Evolutionary conservation across 1,140 invertebrate genomes (phyloP), one percentile per base, ranked within the genome.

Genomic region (Aphaenogaster ashmeadi): DNA sequence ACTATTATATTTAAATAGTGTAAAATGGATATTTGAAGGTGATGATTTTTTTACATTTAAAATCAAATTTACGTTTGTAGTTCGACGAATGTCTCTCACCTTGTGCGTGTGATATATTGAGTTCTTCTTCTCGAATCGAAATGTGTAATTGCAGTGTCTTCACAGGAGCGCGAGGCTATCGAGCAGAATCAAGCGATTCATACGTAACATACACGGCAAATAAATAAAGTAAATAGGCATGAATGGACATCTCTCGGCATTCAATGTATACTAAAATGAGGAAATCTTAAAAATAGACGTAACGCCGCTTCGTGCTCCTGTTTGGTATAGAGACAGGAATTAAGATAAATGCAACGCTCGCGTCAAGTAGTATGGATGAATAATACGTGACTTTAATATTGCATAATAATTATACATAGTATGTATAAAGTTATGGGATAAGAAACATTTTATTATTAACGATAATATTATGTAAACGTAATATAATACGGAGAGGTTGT

Each of bases 1-100:
- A 95, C 92, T 95, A 95, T 95, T 95, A 93, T 95, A 95, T 95
- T 95, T 95, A 95, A 95, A 95, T 95, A 95, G 94, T 95, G 95
- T 95, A 95, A 95, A 95, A 95, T 95, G 95, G 91, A 95, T 94
- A 94, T 94, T 93, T 94, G 93, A 95, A 94, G 93, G 93, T 94
- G 94, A 95, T 93, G 91, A 92, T 94, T 93, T 93, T 94, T 93
- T 94, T 95, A 93, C 89, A 93, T 93, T 95, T 94, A 89, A 95
- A 94, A 94, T 94, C 93, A 94, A 94, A 94, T 94, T 94, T 95
- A 93, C 91, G 94, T 95, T 95, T 95, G 93, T 95, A 95, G 94
- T 94, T 94, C 92, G 92, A 93, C 94, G 94, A 95, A 95, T 95
- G 95, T 95, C 95, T 95, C 94, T 95, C 94, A 95, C 94, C 93